Evolutionary conservation across 2,797 vertebrate species (phyloP).

Genomic region (Manis crassicaudata): DNA sequence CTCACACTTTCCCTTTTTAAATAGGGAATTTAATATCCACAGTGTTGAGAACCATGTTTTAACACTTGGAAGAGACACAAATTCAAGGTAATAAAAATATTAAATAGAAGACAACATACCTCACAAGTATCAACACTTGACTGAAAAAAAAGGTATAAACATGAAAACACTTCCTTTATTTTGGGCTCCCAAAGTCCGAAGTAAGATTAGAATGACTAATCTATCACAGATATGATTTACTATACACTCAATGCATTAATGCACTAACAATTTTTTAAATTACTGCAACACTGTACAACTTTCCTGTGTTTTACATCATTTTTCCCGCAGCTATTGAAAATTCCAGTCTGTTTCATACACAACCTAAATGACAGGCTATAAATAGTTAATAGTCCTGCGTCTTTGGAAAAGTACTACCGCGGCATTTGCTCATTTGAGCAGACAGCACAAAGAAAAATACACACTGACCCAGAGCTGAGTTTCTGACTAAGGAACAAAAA

Average conservation of each 20-base stretch:
- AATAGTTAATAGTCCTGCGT: slow-evolving; percentile 3
- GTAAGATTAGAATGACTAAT: slow-evolving; percentile 51
- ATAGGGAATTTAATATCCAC: not conserved
- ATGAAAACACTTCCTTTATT: slow-evolving; percentile 61
- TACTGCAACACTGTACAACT: slow-evolving; percentile 28
- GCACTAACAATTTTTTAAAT: slow-evolving; percentile 63
- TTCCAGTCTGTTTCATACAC: slow-evolving; percentile 16
- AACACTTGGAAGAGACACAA: slow-evolving; percentile 75
- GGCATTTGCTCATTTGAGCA: slow-evolving; percentile 35
- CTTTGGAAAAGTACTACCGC: slow-evolving; percentile 23
- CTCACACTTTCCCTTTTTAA: slow-evolving; percentile 20
- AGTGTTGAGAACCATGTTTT: slow-evolving; percentile 68
- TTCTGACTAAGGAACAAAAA: slow-evolving; percentile 19
- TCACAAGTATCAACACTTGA: slow-evolving; percentile 69
- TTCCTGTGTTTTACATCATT: slow-evolving; percentile 25
- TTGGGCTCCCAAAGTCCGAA: slow-evolving; percentile 70
- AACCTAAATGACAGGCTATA: not conserved
- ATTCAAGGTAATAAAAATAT: slow-evolving; percentile 75
- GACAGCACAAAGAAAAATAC: not conserved
- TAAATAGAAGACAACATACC: slow-evolving; percentile 72
- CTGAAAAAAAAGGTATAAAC: slow-evolving; percentile 58
- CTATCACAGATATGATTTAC: slow-evolving; percentile 59
- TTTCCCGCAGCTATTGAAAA: not conserved
- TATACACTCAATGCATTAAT: slow-evolving; percentile 26
- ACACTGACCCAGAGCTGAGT: not conserved